These are phyloP conservation scores for Altica lythri DNA, from an alignment of 2,888 invertebrate species.

Conservation along the genomic window DNA sequence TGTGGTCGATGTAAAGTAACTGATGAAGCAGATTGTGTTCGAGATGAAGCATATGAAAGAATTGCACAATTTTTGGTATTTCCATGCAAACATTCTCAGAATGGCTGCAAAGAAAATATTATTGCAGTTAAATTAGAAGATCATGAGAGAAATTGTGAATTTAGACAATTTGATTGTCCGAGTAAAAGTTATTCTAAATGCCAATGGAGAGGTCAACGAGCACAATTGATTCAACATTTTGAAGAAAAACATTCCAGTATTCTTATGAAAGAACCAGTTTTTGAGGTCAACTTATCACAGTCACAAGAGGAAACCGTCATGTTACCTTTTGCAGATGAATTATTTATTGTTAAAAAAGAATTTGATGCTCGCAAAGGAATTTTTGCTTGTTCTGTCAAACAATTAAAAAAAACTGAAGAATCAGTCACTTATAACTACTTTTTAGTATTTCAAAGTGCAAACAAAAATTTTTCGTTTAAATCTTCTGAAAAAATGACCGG, in stretches of 20 bases:
- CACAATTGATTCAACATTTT: constrained; percentile 46
- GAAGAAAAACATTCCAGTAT: constrained; percentile 41
- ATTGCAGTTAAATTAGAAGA: constrained; percentile 35
- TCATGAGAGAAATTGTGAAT: constrained; percentile 46
- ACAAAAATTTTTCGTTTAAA: constrained; percentile 29
- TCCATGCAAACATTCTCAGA: constrained; percentile 44
- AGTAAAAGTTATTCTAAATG: constrained; percentile 39
- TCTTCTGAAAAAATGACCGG: constrained; percentile 23
- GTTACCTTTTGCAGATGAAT: constrained; percentile 38
- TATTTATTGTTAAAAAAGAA: constrained; percentile 46
- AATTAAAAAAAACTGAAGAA: constrained; percentile 29
- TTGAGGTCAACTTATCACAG: constrained; percentile 46
- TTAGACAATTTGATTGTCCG: constrained; percentile 44
- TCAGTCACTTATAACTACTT: constrained; percentile 31
- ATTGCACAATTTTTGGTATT: constrained; percentile 45
- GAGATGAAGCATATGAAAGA: constrained; percentile 46
- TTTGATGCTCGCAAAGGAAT: constrained; percentile 32
- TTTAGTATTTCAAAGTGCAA: constrained; percentile 24
- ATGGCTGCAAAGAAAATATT: constrained; percentile 45
- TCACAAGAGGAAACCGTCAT: constrained; percentile 45
- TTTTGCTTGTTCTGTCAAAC: constrained; percentile 34
- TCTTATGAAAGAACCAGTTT: constrained; percentile 40
- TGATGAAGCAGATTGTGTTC: constrained; percentile 35
- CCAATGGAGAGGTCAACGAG: constrained; percentile 46
- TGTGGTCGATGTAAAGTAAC: constrained; percentile 47